A percentile compares a stretch with the other conserved stretches of the same genome.
Conservation (phyloP, 1,140 invertebrate genomes). For the Onthophagus taurus region DNA sequence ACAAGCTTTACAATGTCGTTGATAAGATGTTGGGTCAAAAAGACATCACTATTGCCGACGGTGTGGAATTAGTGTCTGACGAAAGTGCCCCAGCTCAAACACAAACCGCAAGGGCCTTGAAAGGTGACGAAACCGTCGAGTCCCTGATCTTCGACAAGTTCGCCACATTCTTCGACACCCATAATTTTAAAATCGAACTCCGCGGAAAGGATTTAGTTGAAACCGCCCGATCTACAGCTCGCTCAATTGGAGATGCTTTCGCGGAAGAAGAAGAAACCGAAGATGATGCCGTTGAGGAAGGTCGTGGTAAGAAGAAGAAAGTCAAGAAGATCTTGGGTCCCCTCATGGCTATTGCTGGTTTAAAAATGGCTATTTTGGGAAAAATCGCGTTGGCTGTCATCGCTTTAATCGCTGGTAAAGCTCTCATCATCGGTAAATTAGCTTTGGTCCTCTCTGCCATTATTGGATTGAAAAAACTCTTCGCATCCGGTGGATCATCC, state of each 20-base stretch:
- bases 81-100: slow-evolving; percentile 41
- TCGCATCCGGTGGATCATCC: slow-evolving; percentile 53
- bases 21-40: slow-evolving; percentile 68
- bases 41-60: slow-evolving; percentile 69
- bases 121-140: slow-evolving; percentile 54
- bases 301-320: slow-evolving; percentile 72
- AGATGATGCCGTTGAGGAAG: slow-evolving; percentile 49
- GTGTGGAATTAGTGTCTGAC: slow-evolving; percentile 64
- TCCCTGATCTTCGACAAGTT: slow-evolving; percentile 54
- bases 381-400: slow-evolving; percentile 68
- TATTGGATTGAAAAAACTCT: slow-evolving; percentile 70
- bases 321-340: slow-evolving; percentile 66
- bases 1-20: slow-evolving; percentile 72
- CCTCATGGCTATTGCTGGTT: slow-evolving; percentile 58
- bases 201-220: slow-evolving; percentile 72
- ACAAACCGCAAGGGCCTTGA: slow-evolving; percentile 57
- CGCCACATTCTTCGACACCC: slow-evolving; percentile 62
- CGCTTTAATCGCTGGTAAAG: slow-evolving; percentile 73
- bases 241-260: slow-evolving; percentile 63
- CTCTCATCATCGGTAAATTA: slow-evolving; percentile 71
- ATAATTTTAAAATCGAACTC: slow-evolving; percentile 71
- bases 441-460: slow-evolving; percentile 70
- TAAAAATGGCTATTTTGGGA: slow-evolving; percentile 67
- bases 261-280: slow-evolving; percentile 46
- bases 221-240: slow-evolving; percentile 63